These are phyloP conservation scores for Mastomys natalensis DNA, from an alignment of 2,113 vertebrate species.

Conservation along the genomic window DNA sequence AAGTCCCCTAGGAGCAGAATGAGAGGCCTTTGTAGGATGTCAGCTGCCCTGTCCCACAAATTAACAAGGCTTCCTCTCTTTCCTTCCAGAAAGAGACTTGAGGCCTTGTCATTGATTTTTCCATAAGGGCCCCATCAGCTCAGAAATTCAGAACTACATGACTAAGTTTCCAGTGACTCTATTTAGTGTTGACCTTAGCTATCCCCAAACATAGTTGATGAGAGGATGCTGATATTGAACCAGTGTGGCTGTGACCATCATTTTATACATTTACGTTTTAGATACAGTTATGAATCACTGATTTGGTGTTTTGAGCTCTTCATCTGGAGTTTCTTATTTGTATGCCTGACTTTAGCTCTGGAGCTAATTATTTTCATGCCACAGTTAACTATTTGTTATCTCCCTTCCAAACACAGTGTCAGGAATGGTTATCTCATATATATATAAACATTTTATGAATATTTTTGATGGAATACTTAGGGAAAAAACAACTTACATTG, in stretches of 20 bases:
- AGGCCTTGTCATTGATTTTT: slow-evolving; percentile 13
- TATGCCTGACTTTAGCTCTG: neutral
- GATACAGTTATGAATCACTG: neutral
- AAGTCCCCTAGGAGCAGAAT: neutral
- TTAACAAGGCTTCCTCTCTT: neutral
- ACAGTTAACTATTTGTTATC: neutral
- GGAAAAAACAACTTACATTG: neutral
- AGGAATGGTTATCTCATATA: neutral
- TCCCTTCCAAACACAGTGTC: neutral
- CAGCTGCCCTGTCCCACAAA: neutral
- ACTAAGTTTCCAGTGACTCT: neutral
- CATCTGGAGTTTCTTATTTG: neutral
- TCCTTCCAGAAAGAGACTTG: slow-evolving; percentile 48
- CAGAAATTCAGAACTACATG: neutral
- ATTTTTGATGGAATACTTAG: neutral
- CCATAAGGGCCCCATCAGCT: neutral
- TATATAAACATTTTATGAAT: neutral
- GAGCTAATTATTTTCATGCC: neutral
- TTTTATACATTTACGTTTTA: neutral
- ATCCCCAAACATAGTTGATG: neutral
- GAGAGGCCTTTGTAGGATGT: neutral
- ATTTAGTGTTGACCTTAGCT: neutral
- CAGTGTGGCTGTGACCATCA: neutral
- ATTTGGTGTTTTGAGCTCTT: neutral
- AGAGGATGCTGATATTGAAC: neutral